Evolutionary conservation across 2,113 vertebrate genomes (phyloP).

Genomic region (Heterocephalus glaber): DNA sequence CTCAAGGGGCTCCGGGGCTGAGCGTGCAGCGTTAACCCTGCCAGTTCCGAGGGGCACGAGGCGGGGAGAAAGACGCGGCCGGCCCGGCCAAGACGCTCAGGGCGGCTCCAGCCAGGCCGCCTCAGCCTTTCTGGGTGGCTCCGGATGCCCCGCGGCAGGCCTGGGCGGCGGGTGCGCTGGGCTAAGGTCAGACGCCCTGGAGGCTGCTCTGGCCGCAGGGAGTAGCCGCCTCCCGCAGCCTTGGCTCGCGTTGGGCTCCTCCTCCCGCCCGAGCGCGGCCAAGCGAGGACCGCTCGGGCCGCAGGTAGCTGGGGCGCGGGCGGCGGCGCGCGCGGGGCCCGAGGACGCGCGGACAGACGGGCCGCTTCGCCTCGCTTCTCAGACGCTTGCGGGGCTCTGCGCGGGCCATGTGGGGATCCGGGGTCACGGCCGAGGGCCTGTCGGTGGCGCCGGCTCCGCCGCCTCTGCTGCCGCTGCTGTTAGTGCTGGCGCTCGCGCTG

Average conservation of each 20-base stretch:
- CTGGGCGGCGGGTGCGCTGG: not conserved
- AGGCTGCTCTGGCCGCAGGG: not conserved
- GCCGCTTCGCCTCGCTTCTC: not conserved
- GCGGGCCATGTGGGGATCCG: slow-evolving; percentile 68
- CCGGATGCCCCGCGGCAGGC: not conserved
- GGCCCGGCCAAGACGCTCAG: slow-evolving; percentile 8
- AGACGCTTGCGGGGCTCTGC: not conserved
- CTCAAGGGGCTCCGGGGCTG: not conserved
- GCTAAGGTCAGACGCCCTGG: not conserved
- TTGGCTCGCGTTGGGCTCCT: slow-evolving; percentile 63
- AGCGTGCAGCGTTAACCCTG: slow-evolving; percentile 66
- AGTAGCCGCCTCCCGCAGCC: slow-evolving; percentile 65
- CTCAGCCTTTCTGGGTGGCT: slow-evolving; percentile 6
- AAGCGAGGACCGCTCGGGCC: slow-evolving; percentile 45
- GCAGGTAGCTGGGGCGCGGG: slow-evolving; percentile 59
- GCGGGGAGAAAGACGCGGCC: not conserved
- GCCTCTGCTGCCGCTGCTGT: slow-evolving; percentile 66
- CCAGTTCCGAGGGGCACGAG: not conserved
- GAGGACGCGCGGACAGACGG: not conserved
- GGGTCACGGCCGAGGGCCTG: slow-evolving; percentile 63
- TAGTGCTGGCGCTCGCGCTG: slow-evolving; percentile 73
- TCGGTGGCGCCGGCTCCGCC: slow-evolving; percentile 59
- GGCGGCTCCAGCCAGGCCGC: not conserved
- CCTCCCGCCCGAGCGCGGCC: slow-evolving; percentile 68
- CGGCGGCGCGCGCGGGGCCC: not conserved